Base-by-base conservation (phyloP, 2,113 vertebrate species). In the Aramus guarauna region DNA sequence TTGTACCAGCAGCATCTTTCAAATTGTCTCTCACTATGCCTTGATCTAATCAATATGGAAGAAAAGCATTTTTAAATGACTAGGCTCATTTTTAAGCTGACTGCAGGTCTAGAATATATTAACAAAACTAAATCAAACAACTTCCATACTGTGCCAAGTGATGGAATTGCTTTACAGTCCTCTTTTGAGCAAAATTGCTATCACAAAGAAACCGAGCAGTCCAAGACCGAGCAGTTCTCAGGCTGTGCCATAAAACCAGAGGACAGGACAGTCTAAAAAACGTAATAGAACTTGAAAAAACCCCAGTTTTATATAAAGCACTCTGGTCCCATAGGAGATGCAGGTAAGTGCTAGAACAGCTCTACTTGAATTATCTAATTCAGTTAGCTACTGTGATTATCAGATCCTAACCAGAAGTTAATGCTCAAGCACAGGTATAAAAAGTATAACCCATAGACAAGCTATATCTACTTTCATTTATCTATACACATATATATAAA, bases 131-230 rank as follows among this genome's bases (percentile, higher is more conserved):
- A 87, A 87, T 34, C 20, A 69, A 68, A 73, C 7, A 7, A 45
- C 16, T 78, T 83, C 41, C 21, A 9, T 39, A 9, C n/a, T 17
- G 23, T 39, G 37, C 48, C 67, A 74, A 71, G 23, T 22, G 29
- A 73, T 13, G n/a, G 68, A 76, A 79, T 53, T 64, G 23, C 47
- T 77, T 63, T 69, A n/a, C 22, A 60, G 23, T 29, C 11, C 19
- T 56, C 29, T 85, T 77, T 37, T 56, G 30, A 85, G 41, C 22
- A 88, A 79, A 92, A 87, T 2, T 9, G 19, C 9, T 29, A 3
- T 30, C 2, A 4, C 62, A 52, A 41, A 85, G 82, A 55, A 53
- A 47, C 0, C 0, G 7, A 83, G 43, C 34, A 0, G 6, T 47
- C 17, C 1, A 1, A 68, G 47, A 41, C 9, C 2, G 4, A 79